Evolutionary conservation across 2,888 invertebrate species (phyloP).

Genomic region (Drosophila hamatofila): DNA sequence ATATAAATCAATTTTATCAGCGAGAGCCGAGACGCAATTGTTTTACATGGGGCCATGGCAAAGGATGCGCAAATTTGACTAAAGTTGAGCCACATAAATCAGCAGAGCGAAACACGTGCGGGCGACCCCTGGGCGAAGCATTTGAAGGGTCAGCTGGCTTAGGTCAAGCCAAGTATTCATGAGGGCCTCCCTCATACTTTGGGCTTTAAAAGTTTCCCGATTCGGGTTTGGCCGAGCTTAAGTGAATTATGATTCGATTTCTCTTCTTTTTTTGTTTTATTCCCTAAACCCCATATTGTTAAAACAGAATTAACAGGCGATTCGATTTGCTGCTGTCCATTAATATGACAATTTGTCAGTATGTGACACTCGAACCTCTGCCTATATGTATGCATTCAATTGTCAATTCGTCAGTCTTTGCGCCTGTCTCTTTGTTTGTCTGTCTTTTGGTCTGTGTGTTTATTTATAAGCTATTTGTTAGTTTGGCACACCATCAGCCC

Average conservation of each 20-base stretch:
- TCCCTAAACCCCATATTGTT: background rate
- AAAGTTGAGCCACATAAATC: slow-evolving; percentile 68
- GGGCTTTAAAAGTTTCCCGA: slow-evolving; percentile 22
- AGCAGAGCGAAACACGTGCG: slow-evolving; percentile 58
- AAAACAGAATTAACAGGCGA: background rate
- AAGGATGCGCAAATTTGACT: slow-evolving; percentile 32
- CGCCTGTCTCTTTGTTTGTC: background rate
- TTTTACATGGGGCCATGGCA: slow-evolving; percentile 30
- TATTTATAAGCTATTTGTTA: background rate
- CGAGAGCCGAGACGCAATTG: slow-evolving; percentile 32
- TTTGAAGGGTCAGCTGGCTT: slow-evolving; percentile 41
- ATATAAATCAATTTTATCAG: slow-evolving; percentile 69
- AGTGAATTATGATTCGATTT: background rate
- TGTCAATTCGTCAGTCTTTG: background rate
- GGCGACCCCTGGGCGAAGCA: slow-evolving; percentile 13
- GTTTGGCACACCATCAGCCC: too few species aligned
- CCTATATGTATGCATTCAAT: too few species aligned
- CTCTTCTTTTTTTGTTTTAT: background rate
- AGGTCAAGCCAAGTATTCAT: slow-evolving; percentile 25
- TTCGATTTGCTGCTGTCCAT: background rate
- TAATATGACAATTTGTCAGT: slow-evolving; percentile 1
- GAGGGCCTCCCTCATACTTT: slow-evolving; percentile 15
- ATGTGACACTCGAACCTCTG: background rate
- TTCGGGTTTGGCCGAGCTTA: background rate
- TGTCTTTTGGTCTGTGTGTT: background rate